Conservation (phyloP, 2,888 invertebrate genomes). For the Plusia festucae region DNA sequence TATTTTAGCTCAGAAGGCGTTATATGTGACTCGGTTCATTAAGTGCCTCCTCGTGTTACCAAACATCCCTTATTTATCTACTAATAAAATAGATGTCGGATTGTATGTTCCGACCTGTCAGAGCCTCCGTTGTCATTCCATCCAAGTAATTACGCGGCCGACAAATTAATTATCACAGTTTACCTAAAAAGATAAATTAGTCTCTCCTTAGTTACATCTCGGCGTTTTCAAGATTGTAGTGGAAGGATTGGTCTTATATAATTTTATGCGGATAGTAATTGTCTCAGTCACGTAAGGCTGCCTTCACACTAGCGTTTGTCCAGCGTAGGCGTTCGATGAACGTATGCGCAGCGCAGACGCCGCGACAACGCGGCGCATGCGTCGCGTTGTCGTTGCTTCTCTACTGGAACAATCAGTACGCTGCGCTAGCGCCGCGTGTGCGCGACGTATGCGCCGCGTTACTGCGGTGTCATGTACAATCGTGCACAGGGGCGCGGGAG, state of each 20-base stretch:
- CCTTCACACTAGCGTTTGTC: no score
- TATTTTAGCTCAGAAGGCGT: background rate
- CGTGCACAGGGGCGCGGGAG: no score
- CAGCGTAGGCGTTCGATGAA: no score
- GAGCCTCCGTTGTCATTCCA: conserved; percentile 36
- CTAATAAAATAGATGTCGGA: conserved; percentile 7
- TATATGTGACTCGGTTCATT: background rate
- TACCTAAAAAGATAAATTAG: conserved; percentile 25
- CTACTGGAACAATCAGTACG: no score
- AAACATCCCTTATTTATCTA: conserved; percentile 4
- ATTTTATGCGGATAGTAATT: background rate
- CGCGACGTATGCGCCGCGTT: no score
- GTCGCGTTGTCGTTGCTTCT: no score
- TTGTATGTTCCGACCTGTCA: conserved; percentile 7
- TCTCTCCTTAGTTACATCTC: conserved; percentile 13
- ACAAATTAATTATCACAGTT: conserved; percentile 44
- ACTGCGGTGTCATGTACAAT: no score
- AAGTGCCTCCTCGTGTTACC: background rate
- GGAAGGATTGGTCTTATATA: no score
- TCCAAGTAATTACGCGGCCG: conserved; percentile 30
- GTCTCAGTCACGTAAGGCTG: no score
- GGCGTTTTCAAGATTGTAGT: background rate
- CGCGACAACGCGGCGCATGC: no score
- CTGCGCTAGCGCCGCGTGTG: no score
- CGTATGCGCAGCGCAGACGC: no score